Conservation (phyloP, 1,140 invertebrate species). For the Drosophila watanabei region DNA sequence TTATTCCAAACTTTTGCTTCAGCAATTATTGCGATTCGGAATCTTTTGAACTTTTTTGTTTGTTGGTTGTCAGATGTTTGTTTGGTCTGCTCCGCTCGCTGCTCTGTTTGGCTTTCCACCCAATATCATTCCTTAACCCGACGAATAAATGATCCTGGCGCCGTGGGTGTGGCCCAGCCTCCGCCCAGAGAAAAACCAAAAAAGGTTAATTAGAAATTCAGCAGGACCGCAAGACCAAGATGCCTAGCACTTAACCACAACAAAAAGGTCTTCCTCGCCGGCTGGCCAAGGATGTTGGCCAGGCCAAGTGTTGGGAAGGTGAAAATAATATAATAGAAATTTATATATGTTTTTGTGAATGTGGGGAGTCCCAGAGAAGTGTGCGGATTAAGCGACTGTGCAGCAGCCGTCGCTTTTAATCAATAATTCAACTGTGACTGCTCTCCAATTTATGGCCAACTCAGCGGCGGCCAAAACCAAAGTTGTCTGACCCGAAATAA, state of each 20-base stretch:
- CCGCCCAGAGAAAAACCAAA: constrained; percentile 28
- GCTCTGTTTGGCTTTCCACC: constrained; percentile 41
- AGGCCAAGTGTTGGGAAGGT: constrained; percentile 26
- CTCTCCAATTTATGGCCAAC: constrained; percentile 45
- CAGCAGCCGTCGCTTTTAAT: constrained; percentile 46
- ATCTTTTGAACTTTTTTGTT: constrained; percentile 51
- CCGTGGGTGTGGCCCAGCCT: constrained; percentile 6
- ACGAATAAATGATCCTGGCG: constrained; percentile 25
- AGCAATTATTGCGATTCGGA: constrained; percentile 33
- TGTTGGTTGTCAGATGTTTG: constrained; percentile 32
- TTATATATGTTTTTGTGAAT: constrained; percentile 10
- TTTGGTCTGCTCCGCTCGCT: constrained; percentile 32
- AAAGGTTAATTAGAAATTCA: constrained; percentile 74
- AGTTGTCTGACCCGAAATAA: constrained; percentile 64
- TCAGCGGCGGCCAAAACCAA: constrained; percentile 13
- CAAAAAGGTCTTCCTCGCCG: constrained; percentile 33
- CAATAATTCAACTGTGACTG: constrained; percentile 73
- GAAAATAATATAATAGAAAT: constrained; percentile 48
- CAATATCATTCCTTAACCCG: constrained; percentile 33
- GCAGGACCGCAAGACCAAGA: constrained; percentile 39
- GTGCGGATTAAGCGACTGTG: constrained; percentile 5
- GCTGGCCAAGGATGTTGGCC: constrained; percentile 1
- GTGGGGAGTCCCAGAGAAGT: neutral
- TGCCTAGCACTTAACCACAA: constrained; percentile 59
- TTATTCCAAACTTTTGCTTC: constrained; percentile 31